Evolutionary conservation across 1,140 invertebrate genomes (phyloP).

Genomic region (Halesus radiatus): DNA sequence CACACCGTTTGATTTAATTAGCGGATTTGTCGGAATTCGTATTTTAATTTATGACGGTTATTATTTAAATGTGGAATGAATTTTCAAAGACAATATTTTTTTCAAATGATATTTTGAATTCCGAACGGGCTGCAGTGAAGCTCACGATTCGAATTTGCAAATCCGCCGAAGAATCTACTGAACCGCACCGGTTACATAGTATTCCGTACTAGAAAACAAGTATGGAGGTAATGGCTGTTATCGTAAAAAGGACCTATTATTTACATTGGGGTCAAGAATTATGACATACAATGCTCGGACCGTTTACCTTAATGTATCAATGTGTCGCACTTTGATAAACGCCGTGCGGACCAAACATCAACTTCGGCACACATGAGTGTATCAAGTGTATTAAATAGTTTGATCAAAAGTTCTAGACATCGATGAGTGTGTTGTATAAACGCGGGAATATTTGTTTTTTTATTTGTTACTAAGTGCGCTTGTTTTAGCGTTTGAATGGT

Average conservation of each 20-base stretch:
- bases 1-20: too few relatives aligned
- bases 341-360: constrained; percentile 4
- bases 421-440: too few relatives aligned
- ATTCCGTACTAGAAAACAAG: neutral
- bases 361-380: neutral
- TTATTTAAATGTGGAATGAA: constrained; percentile 7
- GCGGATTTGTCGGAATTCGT: too few relatives aligned
- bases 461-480: neutral
- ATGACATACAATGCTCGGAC: neutral
- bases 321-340: neutral
- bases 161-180: neutral
- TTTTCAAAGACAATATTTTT: neutral
- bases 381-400: too few relatives aligned
- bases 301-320: neutral
- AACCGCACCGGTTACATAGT: constrained; percentile 8
- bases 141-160: constrained; percentile 17
- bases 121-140: neutral
- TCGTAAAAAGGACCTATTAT: neutral
- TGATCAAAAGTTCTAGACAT: too few relatives aligned
- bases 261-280: neutral
- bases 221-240: neutral
- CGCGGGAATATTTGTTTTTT: too few relatives aligned
- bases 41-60: too few relatives aligned
- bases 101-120: neutral
- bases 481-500: neutral